phyloP scores from a whole-genome alignment of 2,888 invertebrate species.

The Dolomedes plantarius region DNA sequence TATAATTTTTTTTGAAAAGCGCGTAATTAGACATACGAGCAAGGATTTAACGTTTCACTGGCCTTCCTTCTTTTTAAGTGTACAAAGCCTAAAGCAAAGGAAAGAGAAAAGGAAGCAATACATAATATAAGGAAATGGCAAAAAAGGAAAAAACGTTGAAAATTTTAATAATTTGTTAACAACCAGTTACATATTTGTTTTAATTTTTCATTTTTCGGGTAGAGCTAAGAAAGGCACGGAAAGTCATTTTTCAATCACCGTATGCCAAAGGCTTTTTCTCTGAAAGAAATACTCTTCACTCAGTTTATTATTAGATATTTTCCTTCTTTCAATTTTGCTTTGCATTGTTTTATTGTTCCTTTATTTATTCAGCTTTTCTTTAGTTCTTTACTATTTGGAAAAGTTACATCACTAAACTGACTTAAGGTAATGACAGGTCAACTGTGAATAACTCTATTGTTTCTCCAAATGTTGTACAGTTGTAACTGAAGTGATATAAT shows the following conservation, averaged over 20 bases:
- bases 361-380: too few species aligned
- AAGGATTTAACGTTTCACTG: slow-evolving; percentile 4
- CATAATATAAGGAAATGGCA: background rate
- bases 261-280: background rate
- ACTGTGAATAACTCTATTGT: too few species aligned
- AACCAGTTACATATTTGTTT: background rate
- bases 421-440: too few species aligned
- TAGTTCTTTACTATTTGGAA: too few species aligned
- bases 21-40: background rate
- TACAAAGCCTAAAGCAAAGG: background rate
- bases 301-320: background rate
- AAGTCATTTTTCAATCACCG: background rate
- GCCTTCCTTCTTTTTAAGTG: background rate
- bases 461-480: too few species aligned
- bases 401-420: too few species aligned
- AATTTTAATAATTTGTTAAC: background rate
- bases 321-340: too few species aligned
- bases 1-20: background rate
- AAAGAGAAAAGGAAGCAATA: background rate
- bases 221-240: background rate
- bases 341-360: too few species aligned
- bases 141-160: background rate
- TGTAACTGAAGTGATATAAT: too few species aligned
- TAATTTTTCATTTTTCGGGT: background rate
- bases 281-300: background rate